Evolutionary conservation across 2,888 invertebrate genomes (phyloP).

Genomic region (Drosophila mercatorum): DNA sequence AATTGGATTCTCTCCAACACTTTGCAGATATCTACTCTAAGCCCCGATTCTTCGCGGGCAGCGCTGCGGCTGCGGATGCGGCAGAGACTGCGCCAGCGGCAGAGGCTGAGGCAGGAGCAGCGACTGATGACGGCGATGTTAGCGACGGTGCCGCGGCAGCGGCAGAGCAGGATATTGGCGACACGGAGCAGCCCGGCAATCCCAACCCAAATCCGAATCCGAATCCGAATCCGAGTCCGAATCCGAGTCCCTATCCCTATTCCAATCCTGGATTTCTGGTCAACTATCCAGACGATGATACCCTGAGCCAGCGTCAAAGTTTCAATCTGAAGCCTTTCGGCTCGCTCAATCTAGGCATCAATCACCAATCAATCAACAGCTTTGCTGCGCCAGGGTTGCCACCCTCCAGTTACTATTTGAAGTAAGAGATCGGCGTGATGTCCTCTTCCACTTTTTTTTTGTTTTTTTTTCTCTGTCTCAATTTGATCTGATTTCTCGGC

Average conservation of each 20-base stretch:
- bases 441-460: not conserved
- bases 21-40: slow-evolving; percentile 82
- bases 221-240: not conserved
- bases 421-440: not conserved
- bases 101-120: not conserved
- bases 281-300: slow-evolving; percentile 47
- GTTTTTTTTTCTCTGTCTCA: slow-evolving; percentile 1
- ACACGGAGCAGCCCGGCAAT: not conserved
- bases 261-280: slow-evolving; percentile 28
- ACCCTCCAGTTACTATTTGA: slow-evolving; percentile 42
- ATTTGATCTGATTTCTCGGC: slow-evolving; percentile 1
- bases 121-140: slow-evolving; percentile 6
- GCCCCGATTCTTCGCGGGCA: slow-evolving; percentile 26
- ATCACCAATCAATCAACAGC: slow-evolving; percentile 21
- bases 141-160: not conserved
- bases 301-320: not conserved
- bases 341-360: slow-evolving; percentile 5
- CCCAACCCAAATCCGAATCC: not conserved
- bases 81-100: not conserved
- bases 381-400: slow-evolving; percentile 31
- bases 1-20: slow-evolving; percentile 83
- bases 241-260: not conserved
- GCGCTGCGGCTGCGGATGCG: slow-evolving; percentile 5
- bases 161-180: slow-evolving; percentile 1
- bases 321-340: slow-evolving; percentile 21